Evolutionary conservation across 1,140 invertebrate genomes (phyloP), one percentile per base, ranked within the genome.

Genomic region (Cydia pomonella): DNA sequence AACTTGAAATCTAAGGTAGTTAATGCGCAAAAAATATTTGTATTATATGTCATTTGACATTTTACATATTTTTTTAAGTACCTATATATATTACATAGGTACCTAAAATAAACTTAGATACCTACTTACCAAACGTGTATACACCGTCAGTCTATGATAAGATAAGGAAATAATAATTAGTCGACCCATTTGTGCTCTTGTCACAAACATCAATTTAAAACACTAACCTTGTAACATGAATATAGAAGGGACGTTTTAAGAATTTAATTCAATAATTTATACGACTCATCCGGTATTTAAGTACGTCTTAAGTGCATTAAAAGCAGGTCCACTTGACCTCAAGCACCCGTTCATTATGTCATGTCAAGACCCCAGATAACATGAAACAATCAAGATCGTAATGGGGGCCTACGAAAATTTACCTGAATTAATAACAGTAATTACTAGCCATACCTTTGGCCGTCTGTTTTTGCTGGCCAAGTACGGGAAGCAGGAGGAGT

Each of bases 391-490:
- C 64, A 38, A 29, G 64, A 41, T 69, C 27, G 16, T 33, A 69
- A 69, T 25, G 25, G 62, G 16, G 6, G 3, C 25, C 3, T n/a
- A 69, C 12, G 63, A 27, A 69, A 69, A 18, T 69, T 38, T 69
- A 69, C 27, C 27, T 69, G 64, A 69, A 69, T 69, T 69, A 69
- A 69, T 69, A n/a, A 69, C 64, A 18, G 64, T 69, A 69, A 69
- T 69, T 69, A 69, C 29, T 69, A 69, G n/a, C 64, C 27, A 69
- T 69, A 41, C 64, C 64, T 69, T 16, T 66, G 2, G 18, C n/a
- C 18, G 29, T 66, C n/a, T n/a, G 27, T 64, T 64, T 33, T 69
- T 69, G 7, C 29, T 23, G 29, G 18, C 64, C 29, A 33, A 69
- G 21, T 33, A 69, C 25, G 64, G 64, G 29, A 33, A 69, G n/a